Evolutionary conservation across 2,797 vertebrate genomes (phyloP).

Genomic region (Crypturellus tataupa): DNA sequence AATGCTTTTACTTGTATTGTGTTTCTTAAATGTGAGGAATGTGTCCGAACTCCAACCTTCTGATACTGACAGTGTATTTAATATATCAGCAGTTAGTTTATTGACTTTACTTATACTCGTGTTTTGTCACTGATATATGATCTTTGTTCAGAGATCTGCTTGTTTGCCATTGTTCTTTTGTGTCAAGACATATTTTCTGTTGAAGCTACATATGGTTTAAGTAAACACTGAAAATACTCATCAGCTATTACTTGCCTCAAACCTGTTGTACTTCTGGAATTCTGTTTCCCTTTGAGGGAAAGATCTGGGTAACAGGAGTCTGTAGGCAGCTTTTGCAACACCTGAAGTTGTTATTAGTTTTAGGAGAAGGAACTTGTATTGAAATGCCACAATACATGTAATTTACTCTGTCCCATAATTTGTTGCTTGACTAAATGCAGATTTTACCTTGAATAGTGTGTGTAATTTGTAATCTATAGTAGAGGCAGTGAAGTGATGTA

Average conservation of each 20-base stretch:
- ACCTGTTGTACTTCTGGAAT: background rate
- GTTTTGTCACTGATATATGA: background rate
- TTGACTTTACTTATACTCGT: background rate
- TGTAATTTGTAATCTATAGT: background rate
- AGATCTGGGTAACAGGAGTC: background rate
- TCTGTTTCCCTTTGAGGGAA: background rate
- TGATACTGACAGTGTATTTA: background rate
- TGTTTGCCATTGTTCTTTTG: background rate
- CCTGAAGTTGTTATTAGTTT: background rate
- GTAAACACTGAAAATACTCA: background rate
- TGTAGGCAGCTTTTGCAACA: background rate
- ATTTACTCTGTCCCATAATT: background rate
- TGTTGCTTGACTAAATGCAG: background rate
- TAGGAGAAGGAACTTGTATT: background rate
- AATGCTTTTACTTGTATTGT: background rate
- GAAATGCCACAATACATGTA: background rate
- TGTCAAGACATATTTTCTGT: background rate
- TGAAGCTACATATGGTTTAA: accelerated
- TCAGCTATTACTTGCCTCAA: background rate
- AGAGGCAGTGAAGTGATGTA: background rate
- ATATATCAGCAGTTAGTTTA: background rate
- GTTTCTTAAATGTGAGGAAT: background rate
- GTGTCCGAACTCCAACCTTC: background rate
- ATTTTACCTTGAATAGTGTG: background rate
- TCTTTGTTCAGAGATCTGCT: background rate